Conservation (phyloP, 2,888 invertebrate species). For the Athalia cordata region DNA sequence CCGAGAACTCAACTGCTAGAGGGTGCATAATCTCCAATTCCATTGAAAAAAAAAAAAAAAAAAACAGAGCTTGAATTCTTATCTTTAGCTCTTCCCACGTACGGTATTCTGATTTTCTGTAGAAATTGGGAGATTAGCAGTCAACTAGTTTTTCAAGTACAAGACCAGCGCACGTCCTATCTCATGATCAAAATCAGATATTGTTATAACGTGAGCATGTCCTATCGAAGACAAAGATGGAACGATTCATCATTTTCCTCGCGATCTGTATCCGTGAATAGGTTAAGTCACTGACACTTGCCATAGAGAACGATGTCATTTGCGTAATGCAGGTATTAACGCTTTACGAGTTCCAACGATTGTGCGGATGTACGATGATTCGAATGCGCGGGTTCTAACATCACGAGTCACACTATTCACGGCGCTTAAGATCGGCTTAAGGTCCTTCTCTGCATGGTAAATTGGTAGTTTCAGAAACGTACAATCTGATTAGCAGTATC, state of each 20-base stretch:
- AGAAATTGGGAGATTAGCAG: constrained; percentile 18
- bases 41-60: background rate
- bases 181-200: constrained; percentile 35
- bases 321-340: constrained; percentile 9
- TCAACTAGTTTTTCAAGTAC: constrained; percentile 18
- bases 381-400: background rate
- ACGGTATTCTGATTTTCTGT: constrained; percentile 7
- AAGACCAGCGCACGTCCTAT: constrained; percentile 26
- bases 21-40: background rate
- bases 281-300: background rate
- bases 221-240: constrained; percentile 16
- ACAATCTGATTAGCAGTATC: constrained; percentile 25
- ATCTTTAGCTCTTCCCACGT: background rate
- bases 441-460: background rate
- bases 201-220: constrained; percentile 3
- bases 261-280: constrained; percentile 20
- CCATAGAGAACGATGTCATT: background rate
- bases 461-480: background rate
- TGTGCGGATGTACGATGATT: background rate
- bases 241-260: constrained; percentile 20
- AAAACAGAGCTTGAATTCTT: background rate
- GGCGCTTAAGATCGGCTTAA: background rate
- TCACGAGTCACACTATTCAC: constrained; percentile 10
- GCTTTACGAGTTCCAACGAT: background rate
- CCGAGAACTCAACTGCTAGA: too few relatives aligned